Conservation (phyloP, 2,888 invertebrate species). For the Drosophila pegasa region DNA sequence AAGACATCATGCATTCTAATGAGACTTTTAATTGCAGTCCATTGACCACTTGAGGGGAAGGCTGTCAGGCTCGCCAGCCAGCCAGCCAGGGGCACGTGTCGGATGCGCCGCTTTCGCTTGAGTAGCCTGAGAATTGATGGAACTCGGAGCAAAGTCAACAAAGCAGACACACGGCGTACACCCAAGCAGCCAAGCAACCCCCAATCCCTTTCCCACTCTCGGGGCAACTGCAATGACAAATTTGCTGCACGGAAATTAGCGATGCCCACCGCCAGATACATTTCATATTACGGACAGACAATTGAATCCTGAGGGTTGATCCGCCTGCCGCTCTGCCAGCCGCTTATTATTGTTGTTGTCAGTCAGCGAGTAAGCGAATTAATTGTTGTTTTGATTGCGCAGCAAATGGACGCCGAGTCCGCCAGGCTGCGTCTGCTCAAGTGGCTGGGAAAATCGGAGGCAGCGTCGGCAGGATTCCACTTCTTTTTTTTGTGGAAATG, state of each 20-base stretch:
- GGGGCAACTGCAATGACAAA: constrained; percentile 69
- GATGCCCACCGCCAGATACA: constrained; percentile 76
- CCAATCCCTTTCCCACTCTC: constrained; percentile 1
- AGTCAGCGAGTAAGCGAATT: constrained; percentile 68
- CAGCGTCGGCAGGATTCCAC: background rate
- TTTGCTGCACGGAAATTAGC: constrained; percentile 76
- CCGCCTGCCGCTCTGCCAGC: background rate
- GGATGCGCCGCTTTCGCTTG: constrained; percentile 73
- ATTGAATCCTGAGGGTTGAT: constrained; percentile 79
- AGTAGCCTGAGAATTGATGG: constrained; percentile 73
- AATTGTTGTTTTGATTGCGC: constrained; percentile 82
- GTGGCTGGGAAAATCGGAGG: constrained; percentile 67
- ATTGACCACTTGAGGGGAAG: constrained; percentile 72
- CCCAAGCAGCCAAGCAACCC: constrained; percentile 14
- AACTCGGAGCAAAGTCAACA: constrained; percentile 55
- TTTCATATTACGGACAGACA: constrained; percentile 79
- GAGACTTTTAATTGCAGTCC: constrained; percentile 76
- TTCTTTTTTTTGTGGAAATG: constrained; percentile 32
- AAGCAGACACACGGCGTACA: constrained; percentile 41
- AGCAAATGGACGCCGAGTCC: constrained; percentile 43
- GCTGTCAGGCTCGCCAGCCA: constrained; percentile 47
- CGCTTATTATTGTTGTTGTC: constrained; percentile 39
- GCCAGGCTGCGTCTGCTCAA: constrained; percentile 37
- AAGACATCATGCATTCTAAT: constrained; percentile 79
- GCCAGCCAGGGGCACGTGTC: constrained; percentile 65